These are phyloP conservation scores for Halictus quadricinctus DNA, from an alignment of 2,888 invertebrate species.

Conservation along the genomic window DNA sequence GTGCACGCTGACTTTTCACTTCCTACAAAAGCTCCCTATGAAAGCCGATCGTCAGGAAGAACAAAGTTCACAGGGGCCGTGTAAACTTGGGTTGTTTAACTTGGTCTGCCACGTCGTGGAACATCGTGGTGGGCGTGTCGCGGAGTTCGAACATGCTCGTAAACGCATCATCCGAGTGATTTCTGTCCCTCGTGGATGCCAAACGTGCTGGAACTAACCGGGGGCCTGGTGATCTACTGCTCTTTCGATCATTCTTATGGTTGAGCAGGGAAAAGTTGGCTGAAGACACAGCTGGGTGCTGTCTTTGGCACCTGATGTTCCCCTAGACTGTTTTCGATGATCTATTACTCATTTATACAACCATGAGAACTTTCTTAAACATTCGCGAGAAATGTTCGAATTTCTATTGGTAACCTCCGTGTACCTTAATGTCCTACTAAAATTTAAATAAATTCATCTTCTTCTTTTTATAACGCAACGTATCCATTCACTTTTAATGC, in stretches of 20 bases:
- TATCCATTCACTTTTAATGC: background rate
- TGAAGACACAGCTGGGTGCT: background rate
- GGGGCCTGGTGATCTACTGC: background rate
- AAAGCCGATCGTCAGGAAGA: background rate
- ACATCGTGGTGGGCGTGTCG: constrained; percentile 22
- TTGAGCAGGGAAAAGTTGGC: background rate
- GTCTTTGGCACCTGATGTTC: background rate
- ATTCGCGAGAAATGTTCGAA: background rate
- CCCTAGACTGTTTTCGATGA: background rate
- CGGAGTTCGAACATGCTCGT: constrained; percentile 26
- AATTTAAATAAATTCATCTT: too few species aligned
- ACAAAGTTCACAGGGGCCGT: background rate
- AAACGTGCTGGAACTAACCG: constrained; percentile 26
- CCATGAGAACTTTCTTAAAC: background rate
- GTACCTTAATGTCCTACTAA: too few species aligned
- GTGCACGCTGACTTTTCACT: constrained; percentile 12
- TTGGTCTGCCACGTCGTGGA: background rate
- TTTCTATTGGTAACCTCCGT: too few species aligned
- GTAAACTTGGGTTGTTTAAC: constrained; percentile 12
- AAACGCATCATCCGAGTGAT: constrained; percentile 36
- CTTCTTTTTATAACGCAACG: too few species aligned
- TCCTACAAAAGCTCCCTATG: background rate
- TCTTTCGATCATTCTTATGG: background rate
- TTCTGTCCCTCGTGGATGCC: background rate
- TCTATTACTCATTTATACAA: background rate